phyloP scores from a whole-genome alignment of 2,888 invertebrate genomes.

The Drosophila atroscutellata region DNA sequence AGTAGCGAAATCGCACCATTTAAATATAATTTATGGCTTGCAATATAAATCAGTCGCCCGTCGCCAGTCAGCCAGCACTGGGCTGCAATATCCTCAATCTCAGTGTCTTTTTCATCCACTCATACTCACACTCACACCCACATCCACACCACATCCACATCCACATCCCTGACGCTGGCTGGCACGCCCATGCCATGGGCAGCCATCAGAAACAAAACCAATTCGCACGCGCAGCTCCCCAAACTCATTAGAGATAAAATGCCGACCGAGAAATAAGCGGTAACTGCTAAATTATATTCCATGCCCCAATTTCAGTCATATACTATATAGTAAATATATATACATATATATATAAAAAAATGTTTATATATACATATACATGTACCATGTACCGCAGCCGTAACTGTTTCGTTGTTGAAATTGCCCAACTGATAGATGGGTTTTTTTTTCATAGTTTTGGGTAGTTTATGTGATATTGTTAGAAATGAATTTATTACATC shows the following conservation, averaged over 20 bases:
- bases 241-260: slow-evolving; percentile 66
- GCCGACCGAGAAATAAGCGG: slow-evolving; percentile 43
- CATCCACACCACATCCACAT: too few relatives aligned
- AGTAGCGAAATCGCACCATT: slow-evolving; percentile 55
- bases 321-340: background rate
- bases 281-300: slow-evolving; percentile 58
- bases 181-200: slow-evolving; percentile 63
- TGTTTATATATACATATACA: background rate
- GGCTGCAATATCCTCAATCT: slow-evolving; percentile 59
- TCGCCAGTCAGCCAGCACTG: slow-evolving; percentile 40
- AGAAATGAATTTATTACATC: slow-evolving; percentile 22
- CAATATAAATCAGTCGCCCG: slow-evolving; percentile 66
- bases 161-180: slow-evolving; percentile 9
- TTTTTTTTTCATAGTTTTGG: slow-evolving; percentile 25
- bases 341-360: background rate
- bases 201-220: slow-evolving; percentile 69
- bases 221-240: slow-evolving; percentile 56
- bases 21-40: slow-evolving; percentile 72
- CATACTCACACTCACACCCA: background rate
- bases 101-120: slow-evolving; percentile 30
- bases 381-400: background rate
- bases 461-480: slow-evolving; percentile 19
- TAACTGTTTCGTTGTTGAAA: slow-evolving; percentile 42
- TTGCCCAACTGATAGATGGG: slow-evolving; percentile 45
- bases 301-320: background rate